A percentile compares a stretch with the other conserved stretches of the same genome.
Conservation (phyloP, 2,888 invertebrate species). For the Bedellia somnulentella region DNA sequence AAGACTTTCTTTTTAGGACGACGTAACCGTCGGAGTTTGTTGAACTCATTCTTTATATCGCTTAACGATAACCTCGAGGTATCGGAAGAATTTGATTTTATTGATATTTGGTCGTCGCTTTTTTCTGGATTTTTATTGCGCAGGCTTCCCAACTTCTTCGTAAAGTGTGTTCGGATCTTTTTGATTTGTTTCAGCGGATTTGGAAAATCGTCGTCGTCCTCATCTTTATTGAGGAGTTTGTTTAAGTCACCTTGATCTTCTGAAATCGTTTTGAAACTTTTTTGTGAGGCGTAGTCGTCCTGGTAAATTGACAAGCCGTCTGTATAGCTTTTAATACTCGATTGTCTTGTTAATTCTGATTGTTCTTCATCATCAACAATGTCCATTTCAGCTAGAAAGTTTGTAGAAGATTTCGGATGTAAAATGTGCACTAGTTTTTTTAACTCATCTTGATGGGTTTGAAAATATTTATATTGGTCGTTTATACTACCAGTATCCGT, state of each 20-base stretch:
- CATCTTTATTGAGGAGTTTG: constrained; percentile 57
- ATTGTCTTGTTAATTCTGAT: constrained; percentile 22
- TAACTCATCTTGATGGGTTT: constrained; percentile 40
- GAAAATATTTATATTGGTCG: constrained; percentile 40
- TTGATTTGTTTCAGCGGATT: constrained; percentile 58
- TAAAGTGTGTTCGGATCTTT: constrained; percentile 62
- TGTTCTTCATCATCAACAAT: constrained; percentile 33
- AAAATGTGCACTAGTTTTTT: constrained; percentile 34
- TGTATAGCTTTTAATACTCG: constrained; percentile 29
- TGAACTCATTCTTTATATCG: constrained; percentile 42
- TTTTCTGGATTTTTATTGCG: constrained; percentile 37
- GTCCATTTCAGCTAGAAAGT: constrained; percentile 33
- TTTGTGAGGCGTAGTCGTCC: constrained; percentile 32
- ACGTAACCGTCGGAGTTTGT: constrained; percentile 41
- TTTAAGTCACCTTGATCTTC: constrained; percentile 47
- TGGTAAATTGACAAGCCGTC: constrained; percentile 38
- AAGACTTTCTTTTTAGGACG: constrained; percentile 24
- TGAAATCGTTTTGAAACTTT: constrained; percentile 35
- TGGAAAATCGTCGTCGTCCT: constrained; percentile 36
- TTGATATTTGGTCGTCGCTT: constrained; percentile 47
- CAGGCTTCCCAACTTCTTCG: constrained; percentile 64
- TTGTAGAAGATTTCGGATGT: constrained; percentile 33
- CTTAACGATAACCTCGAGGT: constrained; percentile 41
- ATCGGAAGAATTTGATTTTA: constrained; percentile 54
- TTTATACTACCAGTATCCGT: constrained; percentile 42